Percentiles rank a stretch among this genome's conserved stretches.
Conservation (phyloP, 2,888 invertebrate species). For the Biston stratarius region DNA sequence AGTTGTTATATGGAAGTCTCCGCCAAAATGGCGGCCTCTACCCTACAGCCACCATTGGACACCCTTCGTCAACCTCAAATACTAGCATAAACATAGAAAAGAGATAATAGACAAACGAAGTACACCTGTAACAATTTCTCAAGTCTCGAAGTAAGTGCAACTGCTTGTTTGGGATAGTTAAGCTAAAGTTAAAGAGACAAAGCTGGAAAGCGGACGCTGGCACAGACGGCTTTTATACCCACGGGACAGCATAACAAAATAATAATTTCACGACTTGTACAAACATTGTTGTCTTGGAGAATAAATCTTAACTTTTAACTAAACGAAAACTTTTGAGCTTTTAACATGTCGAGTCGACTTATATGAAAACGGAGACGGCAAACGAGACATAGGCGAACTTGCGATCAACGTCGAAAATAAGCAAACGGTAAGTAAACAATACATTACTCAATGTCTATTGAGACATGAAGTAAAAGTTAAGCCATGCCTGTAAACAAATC, state of each 20-base stretch:
- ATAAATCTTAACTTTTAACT: slow-evolving; percentile 29
- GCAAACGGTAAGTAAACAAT: slow-evolving; percentile 18
- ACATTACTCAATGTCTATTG: slow-evolving; percentile 19
- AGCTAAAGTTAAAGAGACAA: slow-evolving; percentile 47
- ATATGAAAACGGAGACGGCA: slow-evolving; percentile 8
- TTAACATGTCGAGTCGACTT: slow-evolving; percentile 25
- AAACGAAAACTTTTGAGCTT: slow-evolving; percentile 33
- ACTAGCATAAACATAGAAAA: background rate
- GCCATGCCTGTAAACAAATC: slow-evolving; percentile 13
- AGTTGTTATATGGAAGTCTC: too few species aligned
- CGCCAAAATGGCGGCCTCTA: too few species aligned
- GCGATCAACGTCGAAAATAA: slow-evolving; percentile 12
- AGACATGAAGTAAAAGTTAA: slow-evolving; percentile 17
- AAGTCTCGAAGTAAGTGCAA: slow-evolving; percentile 36
- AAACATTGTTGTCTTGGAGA: slow-evolving; percentile 36
- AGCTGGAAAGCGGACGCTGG: slow-evolving; percentile 47
- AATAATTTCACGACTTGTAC: slow-evolving; percentile 40
- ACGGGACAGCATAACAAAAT: slow-evolving; percentile 43
- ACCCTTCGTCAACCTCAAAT: background rate
- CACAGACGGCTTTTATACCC: slow-evolving; percentile 40
- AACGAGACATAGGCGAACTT: slow-evolving; percentile 15
- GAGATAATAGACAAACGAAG: slow-evolving; percentile 23
- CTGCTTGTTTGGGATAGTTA: slow-evolving; percentile 46
- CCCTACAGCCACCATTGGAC: too few species aligned
- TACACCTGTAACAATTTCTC: slow-evolving; percentile 39